A percentile compares a stretch with the other conserved stretches of the same genome.
phyloP scores from a whole-genome alignment of 2,888 invertebrate genomes.

The Dascillus cervinus region DNA sequence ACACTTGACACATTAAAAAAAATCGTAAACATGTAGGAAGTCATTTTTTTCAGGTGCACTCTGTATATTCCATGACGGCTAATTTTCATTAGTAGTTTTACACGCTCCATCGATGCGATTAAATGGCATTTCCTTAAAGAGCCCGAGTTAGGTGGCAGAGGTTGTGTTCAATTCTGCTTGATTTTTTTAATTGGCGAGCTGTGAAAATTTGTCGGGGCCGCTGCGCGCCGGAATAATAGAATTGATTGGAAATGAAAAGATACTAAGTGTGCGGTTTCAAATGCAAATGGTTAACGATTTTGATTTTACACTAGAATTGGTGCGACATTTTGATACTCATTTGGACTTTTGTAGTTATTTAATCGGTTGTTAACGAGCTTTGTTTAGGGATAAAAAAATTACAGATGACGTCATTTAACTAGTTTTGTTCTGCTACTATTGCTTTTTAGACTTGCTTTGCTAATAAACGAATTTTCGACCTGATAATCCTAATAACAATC shows the following conservation, averaged over 20 bases:
- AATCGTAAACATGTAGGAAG: too few relatives aligned
- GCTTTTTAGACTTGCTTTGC: too few relatives aligned
- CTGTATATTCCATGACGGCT: too few relatives aligned
- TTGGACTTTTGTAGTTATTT: slow-evolving; percentile 15
- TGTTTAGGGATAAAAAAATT: too few relatives aligned
- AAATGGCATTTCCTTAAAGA: slow-evolving; percentile 22
- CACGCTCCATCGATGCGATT: slow-evolving; percentile 22
- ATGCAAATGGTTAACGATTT: slow-evolving; percentile 21
- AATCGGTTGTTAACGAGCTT: too few relatives aligned
- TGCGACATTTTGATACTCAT: slow-evolving; percentile 14
- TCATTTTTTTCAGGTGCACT: too few relatives aligned
- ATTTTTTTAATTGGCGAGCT: slow-evolving; percentile 18
- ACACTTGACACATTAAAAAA: slow-evolving; percentile 16
- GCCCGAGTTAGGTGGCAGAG: too few relatives aligned
- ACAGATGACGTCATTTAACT: too few relatives aligned
- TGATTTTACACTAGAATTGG: slow-evolving; percentile 7
- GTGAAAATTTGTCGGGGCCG: slow-evolving; percentile 12
- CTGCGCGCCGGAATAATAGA: slow-evolving; percentile 20
- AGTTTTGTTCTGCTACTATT: too few relatives aligned
- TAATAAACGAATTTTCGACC: too few relatives aligned
- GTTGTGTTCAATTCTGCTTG: too few relatives aligned
- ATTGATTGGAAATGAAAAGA: slow-evolving; percentile 26
- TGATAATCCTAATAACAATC: too few relatives aligned
- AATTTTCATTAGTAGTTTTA: slow-evolving; percentile 26
- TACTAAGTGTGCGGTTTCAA: slow-evolving; percentile 24